Evolutionary conservation across 2,113 vertebrate species (phyloP).

Genomic region (Barnardius zonarius): DNA sequence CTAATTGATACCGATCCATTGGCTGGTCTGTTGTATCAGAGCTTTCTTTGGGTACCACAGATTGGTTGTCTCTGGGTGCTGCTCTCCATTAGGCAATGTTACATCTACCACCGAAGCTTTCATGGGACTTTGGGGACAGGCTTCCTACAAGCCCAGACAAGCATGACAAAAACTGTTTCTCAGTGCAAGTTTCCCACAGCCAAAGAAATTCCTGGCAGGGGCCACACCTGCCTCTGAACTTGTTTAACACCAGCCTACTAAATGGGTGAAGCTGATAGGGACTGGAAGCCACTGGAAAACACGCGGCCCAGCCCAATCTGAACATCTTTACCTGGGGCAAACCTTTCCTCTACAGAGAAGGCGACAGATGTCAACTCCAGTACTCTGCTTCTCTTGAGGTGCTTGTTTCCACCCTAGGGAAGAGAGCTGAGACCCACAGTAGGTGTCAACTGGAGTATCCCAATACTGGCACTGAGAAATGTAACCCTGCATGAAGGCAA

Average conservation of each 20-base stretch:
- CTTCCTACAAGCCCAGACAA: background rate
- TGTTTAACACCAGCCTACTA: constrained; percentile 14
- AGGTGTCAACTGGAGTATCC: background rate
- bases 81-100: background rate
- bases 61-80: background rate
- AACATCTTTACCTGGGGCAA: constrained; percentile 36
- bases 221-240: constrained; percentile 54
- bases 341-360: background rate
- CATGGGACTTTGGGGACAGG: constrained; percentile 39
- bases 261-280: constrained; percentile 7
- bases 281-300: constrained; percentile 27
- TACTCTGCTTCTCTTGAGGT: background rate
- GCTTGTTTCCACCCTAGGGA: background rate
- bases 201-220: constrained; percentile 43
- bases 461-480: background rate
- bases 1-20: background rate
- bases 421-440: background rate
- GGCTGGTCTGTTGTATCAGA: background rate
- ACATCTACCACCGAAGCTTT: background rate
- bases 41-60: background rate
- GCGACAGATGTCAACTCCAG: constrained; percentile 14
- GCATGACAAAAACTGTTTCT: background rate
- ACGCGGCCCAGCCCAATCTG: background rate
- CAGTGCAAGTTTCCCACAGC: constrained; percentile 50
- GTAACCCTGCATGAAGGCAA: accelerated